Percentiles rank a stretch among this genome's conserved stretches.
phyloP scores from a whole-genome alignment of 2,113 vertebrate genomes.

The Megaptera novaeangliae region DNA sequence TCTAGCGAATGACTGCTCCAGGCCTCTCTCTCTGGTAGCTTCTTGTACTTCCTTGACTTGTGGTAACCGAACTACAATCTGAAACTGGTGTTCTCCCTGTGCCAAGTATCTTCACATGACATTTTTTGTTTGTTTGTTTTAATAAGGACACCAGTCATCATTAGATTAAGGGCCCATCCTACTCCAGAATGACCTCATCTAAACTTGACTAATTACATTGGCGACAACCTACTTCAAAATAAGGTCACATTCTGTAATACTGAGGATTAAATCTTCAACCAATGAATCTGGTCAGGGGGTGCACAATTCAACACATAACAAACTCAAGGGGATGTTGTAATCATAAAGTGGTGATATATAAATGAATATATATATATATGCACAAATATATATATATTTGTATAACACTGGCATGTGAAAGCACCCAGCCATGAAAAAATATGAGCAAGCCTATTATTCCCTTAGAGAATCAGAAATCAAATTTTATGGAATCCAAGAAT shows the following conservation, averaged over 20 bases:
- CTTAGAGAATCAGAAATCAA: neutral
- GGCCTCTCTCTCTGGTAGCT: neutral
- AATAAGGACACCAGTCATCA: neutral
- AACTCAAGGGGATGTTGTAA: neutral
- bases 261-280: neutral
- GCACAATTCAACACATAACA: neutral
- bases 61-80: neutral
- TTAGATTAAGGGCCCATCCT: neutral
- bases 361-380: neutral
- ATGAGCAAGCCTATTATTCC: neutral
- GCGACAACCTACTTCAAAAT: neutral
- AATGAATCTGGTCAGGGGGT: neutral
- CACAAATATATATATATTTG: neutral
- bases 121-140: neutral
- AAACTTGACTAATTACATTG: neutral
- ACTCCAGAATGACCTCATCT: neutral
- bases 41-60: neutral
- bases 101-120: too few relatives aligned
- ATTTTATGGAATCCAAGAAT: neutral
- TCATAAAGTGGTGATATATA: neutral
- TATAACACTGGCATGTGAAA: neutral
- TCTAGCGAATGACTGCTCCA: neutral
- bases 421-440: neutral
- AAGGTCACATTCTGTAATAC: neutral
- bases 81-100: neutral